Evolutionary conservation across 2,888 invertebrate genomes (phyloP), one percentile per base, ranked within the genome.

Genomic region (Cheilosia vulpina): DNA sequence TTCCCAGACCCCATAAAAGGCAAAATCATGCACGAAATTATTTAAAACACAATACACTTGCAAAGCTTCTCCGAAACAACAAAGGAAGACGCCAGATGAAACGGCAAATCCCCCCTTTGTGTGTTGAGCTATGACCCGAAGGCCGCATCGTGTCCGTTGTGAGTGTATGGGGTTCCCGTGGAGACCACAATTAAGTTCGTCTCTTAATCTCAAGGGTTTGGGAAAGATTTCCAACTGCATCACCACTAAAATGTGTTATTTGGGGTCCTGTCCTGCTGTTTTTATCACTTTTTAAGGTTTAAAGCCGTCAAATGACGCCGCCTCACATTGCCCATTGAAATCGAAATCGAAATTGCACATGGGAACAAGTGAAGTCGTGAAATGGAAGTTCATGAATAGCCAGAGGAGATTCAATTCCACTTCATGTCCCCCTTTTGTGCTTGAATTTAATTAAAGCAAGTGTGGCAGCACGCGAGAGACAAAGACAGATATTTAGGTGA

Each of bases 391-490:
- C 13, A 52, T 13, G 24, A 6, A 24, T 4, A 19, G 19, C 52
- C 24, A 47, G 45, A 9, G 17, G 45, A 17, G 45, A 17, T 9
- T 47, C 17, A 17, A 17, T 17, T 13, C 13, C 13, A 2, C 38
- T 11, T 13, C 38, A 38, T 4, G 7, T 4, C 11, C 13, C 24
- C 41, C n/a, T 43, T 24, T 24, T 21, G 47, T 63, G 47, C 52
- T 65, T 34, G 52, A 65, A 65, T 52, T 65, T 65, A 65, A 65
- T 65, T 65, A 65, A 52, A 38, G 19, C 5, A n/a, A 52, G 52
- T 65, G 65, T n/a, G 6, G 15, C 5, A 11, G 38, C 11, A 15
- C 21, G 19, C 38, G 9, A 11, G 15, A 52, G n/a, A 17, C 17
- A 27, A 21, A 53, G 58, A 41, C 7, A 38, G 17, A 47, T 57